phyloP scores from a whole-genome alignment of 2,797 vertebrate species.

The Aldrovandia affinis region DNA sequence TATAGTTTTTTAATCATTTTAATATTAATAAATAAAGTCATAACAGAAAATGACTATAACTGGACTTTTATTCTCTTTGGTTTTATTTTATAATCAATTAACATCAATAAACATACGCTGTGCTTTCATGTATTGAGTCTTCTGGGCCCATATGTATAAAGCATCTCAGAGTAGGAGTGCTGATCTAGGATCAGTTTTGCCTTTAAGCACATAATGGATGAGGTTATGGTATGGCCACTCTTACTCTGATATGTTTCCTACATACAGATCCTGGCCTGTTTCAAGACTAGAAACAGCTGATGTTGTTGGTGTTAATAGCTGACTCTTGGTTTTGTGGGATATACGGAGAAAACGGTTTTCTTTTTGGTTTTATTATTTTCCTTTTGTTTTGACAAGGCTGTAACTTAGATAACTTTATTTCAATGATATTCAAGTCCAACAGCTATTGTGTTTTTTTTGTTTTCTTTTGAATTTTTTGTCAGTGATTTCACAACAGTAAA shows the following conservation, averaged over 20 bases:
- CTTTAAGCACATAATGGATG: too few species aligned
- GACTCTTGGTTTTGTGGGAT: not conserved
- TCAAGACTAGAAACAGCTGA: not conserved
- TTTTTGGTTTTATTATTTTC: not conserved
- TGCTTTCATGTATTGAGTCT: not conserved
- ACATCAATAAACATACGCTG: constrained; percentile 1
- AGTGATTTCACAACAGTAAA: not conserved
- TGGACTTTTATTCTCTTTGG: too few species aligned
- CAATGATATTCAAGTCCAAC: not conserved
- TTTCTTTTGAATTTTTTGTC: not conserved
- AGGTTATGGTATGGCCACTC: not conserved
- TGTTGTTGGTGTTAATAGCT: not conserved
- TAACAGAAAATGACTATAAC: too few species aligned
- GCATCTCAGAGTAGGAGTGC: too few species aligned
- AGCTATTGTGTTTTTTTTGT: not conserved
- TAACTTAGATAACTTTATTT: not conserved
- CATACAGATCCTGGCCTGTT: too few species aligned
- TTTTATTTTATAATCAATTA: not conserved
- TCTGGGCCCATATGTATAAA: too few species aligned
- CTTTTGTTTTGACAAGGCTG: not conserved
- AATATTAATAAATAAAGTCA: too few species aligned
- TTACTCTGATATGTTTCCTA: too few species aligned
- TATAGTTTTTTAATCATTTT: too few species aligned
- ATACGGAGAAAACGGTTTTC: not conserved
- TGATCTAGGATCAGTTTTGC: too few species aligned